A percentile compares a stretch with the other conserved stretches of the same genome.
Conservation (phyloP, 2,797 vertebrate genomes). For the Poecilia gillii region DNA sequence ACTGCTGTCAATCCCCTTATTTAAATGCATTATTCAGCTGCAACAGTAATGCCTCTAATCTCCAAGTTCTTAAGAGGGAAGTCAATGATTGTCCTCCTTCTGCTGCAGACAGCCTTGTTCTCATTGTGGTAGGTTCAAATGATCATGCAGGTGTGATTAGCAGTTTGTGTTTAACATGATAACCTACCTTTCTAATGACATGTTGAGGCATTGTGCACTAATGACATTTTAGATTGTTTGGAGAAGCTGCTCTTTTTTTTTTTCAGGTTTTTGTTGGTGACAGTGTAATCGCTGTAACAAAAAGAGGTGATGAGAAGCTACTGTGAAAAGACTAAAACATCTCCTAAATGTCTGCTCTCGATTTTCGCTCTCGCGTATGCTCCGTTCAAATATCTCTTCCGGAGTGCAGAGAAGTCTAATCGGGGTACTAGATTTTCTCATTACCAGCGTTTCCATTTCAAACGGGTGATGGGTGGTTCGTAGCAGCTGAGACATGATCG, state of each 20-base stretch:
- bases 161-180: slow-evolving; percentile 12
- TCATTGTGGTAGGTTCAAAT: slow-evolving; percentile 10
- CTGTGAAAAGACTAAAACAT: slow-evolving; percentile 53
- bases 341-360: slow-evolving; percentile 46
- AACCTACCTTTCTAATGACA: slow-evolving; percentile 24
- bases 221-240: slow-evolving; percentile 27
- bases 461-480: slow-evolving; percentile 20
- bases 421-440: slow-evolving; percentile 20
- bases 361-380: slow-evolving; percentile 36
- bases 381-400: slow-evolving; percentile 14
- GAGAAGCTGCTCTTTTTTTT: slow-evolving; percentile 5
- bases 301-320: slow-evolving; percentile 42
- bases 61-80: not conserved
- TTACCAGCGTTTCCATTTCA: slow-evolving; percentile 27
- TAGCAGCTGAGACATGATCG: slow-evolving; percentile 5
- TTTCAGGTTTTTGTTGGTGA: slow-evolving; percentile 17
- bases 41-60: not conserved
- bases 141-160: slow-evolving; percentile 12
- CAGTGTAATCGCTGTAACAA: slow-evolving; percentile 32
- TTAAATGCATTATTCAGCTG: not conserved
- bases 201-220: slow-evolving; percentile 38
- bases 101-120: not conserved
- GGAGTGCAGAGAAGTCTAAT: slow-evolving; percentile 30
- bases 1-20: not conserved
- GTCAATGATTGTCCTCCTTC: not conserved